Percentiles rank a stretch among this genome's conserved stretches.
These are phyloP conservation scores for Lampropteryx suffumata DNA, from an alignment of 2,888 invertebrate genomes.

Conservation along the genomic window DNA sequence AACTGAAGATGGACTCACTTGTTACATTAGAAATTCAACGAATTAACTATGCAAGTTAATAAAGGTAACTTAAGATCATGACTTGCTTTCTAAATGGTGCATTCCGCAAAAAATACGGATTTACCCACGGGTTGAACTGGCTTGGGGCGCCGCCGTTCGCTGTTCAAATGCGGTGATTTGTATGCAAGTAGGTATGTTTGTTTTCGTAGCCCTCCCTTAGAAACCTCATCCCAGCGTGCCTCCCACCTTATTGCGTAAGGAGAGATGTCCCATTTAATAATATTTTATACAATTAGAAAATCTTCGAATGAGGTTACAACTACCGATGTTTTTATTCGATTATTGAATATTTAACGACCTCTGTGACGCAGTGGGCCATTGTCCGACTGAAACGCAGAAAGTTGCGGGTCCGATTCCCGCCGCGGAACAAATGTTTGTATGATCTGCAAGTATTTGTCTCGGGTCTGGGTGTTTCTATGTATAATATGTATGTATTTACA, in stretches of 20 bases:
- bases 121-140: conserved; percentile 37
- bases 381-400: no score
- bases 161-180: conserved; percentile 56
- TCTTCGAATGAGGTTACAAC: neutral
- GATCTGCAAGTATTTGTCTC: no score
- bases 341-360: no score
- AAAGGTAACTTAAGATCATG: conserved; percentile 5
- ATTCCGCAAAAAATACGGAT: conserved; percentile 31
- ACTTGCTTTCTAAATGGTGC: conserved; percentile 6
- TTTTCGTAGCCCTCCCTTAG: conserved; percentile 50
- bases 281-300: conserved; percentile 16
- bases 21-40: neutral
- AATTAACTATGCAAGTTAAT: neutral
- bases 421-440: no score
- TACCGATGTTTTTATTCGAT: no score
- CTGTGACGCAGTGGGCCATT: no score
- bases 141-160: conserved; percentile 39
- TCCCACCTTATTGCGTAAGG: conserved; percentile 36
- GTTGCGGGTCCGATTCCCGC: no score
- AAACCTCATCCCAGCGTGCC: conserved; percentile 30
- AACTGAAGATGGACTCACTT: no score
- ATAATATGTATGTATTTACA: no score
- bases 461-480: no score
- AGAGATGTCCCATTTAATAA: conserved; percentile 14
- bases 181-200: conserved; percentile 63